Evolutionary conservation across 2,888 invertebrate species (phyloP), one percentile per base, ranked within the genome.

Genomic region (Leptinotarsa rubiginosa): DNA sequence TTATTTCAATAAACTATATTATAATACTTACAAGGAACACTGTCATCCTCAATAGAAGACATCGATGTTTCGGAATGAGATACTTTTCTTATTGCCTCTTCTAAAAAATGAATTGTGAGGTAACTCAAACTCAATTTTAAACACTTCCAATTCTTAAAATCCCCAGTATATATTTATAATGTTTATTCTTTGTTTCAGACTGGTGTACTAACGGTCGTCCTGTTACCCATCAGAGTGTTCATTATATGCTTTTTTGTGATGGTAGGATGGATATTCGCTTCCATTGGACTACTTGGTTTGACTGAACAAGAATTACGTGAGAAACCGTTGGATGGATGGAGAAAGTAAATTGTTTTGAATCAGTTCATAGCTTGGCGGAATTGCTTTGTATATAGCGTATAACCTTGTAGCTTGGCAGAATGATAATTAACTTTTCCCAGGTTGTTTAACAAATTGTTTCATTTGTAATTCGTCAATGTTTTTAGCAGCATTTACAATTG

Each of bases 301-400:
- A 92, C 93, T 20, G 92, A 95, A 85, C 94, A 96, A 70, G 96
- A 97, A 80, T 89, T 96, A 18, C 90, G 93, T 80, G 89, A 90
- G 78, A 91, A 92, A 84, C 97, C 97, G 3, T 90, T 97, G 83
- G 91, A 92, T 15, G 96, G 96, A 83, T 97, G 97, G 97, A 92
- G 97, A 89, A 94, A 94, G 97, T 97, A 90, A 89, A 89, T 87
- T 59, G 52, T 75, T 70, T 16, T 70, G 47, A 65, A 70, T 70
- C 64, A 18, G 47, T 52, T 65, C 69, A 20, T 47, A n/a, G 16
- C 22, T 49, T 62, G 31, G 59, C 65, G 52, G n/a, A 52, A 69
- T 13, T 54, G 65, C 56, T 72, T 73, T 69, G 64, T 65, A 41
- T 20, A 64, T 68, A 68, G 68, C 56, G 15, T 52, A 10, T 47